Evolutionary conservation across 2,888 invertebrate genomes (phyloP).

Genomic region (Seira musarum): DNA sequence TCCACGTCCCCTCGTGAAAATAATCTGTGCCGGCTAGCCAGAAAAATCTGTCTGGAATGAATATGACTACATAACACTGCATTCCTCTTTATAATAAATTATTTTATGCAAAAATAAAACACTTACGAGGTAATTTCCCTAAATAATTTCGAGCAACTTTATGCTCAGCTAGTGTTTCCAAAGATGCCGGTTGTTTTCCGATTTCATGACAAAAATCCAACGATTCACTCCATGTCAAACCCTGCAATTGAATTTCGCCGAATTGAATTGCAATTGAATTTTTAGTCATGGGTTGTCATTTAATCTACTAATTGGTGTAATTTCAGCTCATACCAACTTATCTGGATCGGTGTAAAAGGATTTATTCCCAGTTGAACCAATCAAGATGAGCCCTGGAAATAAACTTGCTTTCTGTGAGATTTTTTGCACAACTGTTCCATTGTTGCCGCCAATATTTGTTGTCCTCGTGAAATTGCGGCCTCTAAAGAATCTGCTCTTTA

Average conservation of each 20-base stretch:
- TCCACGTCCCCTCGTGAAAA: slow-evolving; percentile 60
- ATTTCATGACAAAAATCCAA: slow-evolving; percentile 55
- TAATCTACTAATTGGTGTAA: too few species aligned
- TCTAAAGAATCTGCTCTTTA: slow-evolving; percentile 33
- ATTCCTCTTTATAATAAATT: neutral
- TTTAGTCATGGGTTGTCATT: too few species aligned
- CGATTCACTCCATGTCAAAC: slow-evolving; percentile 54
- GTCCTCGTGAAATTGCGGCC: slow-evolving; percentile 8
- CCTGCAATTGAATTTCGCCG: too few species aligned
- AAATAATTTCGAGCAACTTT: slow-evolving; percentile 56
- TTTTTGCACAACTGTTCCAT: neutral
- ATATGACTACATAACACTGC: neutral
- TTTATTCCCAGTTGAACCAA: slow-evolving; percentile 55
- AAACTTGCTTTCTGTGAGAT: neutral
- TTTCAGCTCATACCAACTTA: slow-evolving; percentile 52
- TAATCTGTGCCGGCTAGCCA: slow-evolving; percentile 62
- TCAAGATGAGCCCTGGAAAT: slow-evolving; percentile 29
- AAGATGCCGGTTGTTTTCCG: slow-evolving; percentile 52
- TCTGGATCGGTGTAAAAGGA: slow-evolving; percentile 58
- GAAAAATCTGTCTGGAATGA: slow-evolving; percentile 55
- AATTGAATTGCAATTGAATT: too few species aligned
- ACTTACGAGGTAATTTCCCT: slow-evolving; percentile 58
- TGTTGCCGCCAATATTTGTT: neutral
- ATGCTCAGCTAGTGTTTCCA: slow-evolving; percentile 48
- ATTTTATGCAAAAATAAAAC: neutral